Evolutionary conservation across 2,888 invertebrate genomes (phyloP).

Genomic region (Neelides folsomi): DNA sequence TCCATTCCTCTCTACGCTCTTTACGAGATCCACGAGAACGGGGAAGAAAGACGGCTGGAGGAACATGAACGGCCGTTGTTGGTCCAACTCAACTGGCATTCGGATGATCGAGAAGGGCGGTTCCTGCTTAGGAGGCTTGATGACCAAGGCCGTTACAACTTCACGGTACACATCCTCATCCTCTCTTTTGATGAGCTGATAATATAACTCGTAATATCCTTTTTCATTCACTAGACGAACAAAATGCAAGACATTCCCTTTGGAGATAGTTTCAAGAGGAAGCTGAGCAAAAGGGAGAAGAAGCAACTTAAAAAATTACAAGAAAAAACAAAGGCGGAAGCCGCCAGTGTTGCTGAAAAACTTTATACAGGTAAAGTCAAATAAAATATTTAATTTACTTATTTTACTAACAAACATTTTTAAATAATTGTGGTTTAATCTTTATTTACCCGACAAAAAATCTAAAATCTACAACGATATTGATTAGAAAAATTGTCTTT

Average conservation of each 20-base stretch:
- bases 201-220: slow-evolving; percentile 4
- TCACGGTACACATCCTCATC: slow-evolving; percentile 16
- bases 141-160: slow-evolving; percentile 50
- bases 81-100: slow-evolving; percentile 98
- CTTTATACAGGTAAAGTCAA: slow-evolving; percentile 59
- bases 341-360: slow-evolving; percentile 63
- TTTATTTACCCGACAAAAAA: no score
- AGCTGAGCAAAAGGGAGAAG: slow-evolving; percentile 92
- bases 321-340: slow-evolving; percentile 45
- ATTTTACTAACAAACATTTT: no score
- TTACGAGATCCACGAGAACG: slow-evolving; percentile 60
- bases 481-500: no score
- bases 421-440: no score
- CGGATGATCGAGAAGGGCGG: slow-evolving; percentile 93
- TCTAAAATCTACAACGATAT: no score
- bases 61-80: slow-evolving; percentile 87
- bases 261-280: slow-evolving; percentile 62
- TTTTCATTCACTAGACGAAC: slow-evolving; percentile 18
- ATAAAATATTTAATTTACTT: no score
- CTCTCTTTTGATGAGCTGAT: neutral
- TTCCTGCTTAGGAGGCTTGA: slow-evolving; percentile 84
- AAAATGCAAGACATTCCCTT: slow-evolving; percentile 25
- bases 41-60: slow-evolving; percentile 77
- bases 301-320: slow-evolving; percentile 86
- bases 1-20: slow-evolving; percentile 52